A percentile compares a stretch with the other conserved stretches of the same genome.
phyloP scores from a whole-genome alignment of 1,140 invertebrate genomes.

The Apis laboriosa region DNA sequence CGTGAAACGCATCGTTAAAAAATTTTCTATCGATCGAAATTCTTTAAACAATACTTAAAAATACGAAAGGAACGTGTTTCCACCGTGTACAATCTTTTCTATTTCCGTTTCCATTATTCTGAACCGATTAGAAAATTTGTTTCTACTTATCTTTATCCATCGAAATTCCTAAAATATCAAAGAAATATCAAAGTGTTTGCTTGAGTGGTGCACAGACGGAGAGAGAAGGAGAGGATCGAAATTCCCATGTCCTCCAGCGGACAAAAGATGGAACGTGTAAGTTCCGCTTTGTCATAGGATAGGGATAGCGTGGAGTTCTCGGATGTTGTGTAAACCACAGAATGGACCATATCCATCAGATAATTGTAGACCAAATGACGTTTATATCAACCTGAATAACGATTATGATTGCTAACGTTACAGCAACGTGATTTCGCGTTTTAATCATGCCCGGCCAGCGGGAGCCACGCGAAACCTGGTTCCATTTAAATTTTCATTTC shows the following conservation, averaged over 20 bases:
- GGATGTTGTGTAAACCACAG: constrained; percentile 42
- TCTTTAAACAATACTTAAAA: no score
- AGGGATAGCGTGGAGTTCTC: constrained; percentile 27
- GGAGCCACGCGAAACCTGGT: neutral
- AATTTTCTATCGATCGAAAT: neutral
- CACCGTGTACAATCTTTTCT: no score
- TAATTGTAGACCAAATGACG: constrained; percentile 43
- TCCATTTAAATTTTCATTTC: constrained; percentile 24
- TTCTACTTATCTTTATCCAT: neutral
- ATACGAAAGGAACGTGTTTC: no score
- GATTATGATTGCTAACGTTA: constrained; percentile 29
- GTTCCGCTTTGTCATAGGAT: constrained; percentile 45
- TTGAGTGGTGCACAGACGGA: no score
- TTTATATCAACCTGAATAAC: constrained; percentile 42
- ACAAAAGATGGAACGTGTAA: constrained; percentile 41
- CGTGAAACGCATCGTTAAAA: neutral
- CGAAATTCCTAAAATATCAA: constrained; percentile 15
- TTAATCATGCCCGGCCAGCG: neutral
- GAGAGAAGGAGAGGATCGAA: neutral
- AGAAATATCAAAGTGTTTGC: neutral
- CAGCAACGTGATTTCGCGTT: neutral
- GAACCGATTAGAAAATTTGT: neutral
- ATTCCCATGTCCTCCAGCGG: constrained; percentile 2
- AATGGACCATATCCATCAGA: constrained; percentile 34
- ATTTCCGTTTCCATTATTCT: neutral